A percentile compares a stretch with the other conserved stretches of the same genome.
Conservation (phyloP, 2,113 vertebrate species). For the Blennius ocellaris region DNA sequence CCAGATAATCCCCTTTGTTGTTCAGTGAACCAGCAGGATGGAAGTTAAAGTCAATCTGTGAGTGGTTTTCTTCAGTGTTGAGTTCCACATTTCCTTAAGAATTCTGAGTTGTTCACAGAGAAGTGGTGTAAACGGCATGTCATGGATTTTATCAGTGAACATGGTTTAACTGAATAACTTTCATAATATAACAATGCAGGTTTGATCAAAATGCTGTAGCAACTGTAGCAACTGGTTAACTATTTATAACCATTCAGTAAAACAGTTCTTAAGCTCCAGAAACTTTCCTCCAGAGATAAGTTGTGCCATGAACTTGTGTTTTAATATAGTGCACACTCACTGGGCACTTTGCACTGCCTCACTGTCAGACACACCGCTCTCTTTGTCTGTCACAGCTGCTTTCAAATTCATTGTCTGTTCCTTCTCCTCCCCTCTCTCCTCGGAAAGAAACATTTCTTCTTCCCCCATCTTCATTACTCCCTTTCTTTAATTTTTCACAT, state of each 20-base stretch:
- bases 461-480: conserved; percentile 30
- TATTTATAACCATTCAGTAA: conserved; percentile 6
- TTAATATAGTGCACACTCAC: conserved; percentile 37
- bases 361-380: conserved; percentile 42
- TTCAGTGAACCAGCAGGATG: no score
- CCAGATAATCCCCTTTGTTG: no score
- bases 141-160: not conserved
- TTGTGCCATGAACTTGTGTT: conserved; percentile 24
- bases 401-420: conserved; percentile 27
- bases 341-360: conserved; percentile 62
- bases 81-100: no score
- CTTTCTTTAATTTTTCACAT: conserved; percentile 58
- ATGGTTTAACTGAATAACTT: not conserved
- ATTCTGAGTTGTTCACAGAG: no score
- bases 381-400: conserved; percentile 24
- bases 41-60: no score
- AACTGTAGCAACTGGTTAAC: no score
- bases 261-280: conserved; percentile 11
- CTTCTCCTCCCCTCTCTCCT: conserved; percentile 19
- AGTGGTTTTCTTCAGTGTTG: no score
- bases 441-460: conserved; percentile 14
- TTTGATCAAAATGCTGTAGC: not conserved
- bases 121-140: no score
- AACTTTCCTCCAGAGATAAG: conserved; percentile 18
- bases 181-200: not conserved